Evolutionary conservation across 2,888 invertebrate genomes (phyloP), one percentile per base, ranked within the genome.

Genomic region (Heliconius hortense): DNA sequence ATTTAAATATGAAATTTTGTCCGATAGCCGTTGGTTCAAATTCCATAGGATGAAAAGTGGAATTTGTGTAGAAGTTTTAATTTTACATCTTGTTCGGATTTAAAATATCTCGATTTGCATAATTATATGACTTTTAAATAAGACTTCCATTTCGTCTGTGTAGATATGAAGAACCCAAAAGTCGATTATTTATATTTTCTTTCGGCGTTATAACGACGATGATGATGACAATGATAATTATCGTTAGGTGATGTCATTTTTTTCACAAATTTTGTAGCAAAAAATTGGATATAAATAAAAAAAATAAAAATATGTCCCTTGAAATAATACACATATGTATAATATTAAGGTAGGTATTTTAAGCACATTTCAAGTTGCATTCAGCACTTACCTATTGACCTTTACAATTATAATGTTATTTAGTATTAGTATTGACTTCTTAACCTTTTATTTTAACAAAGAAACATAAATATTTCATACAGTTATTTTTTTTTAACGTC

Each of bases 361-460:
- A 39, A 4, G 7, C 13, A 66, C 35, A 48, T 24, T 66, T 66
- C 13, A 24, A 43, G 24, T 66, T 43, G 39, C 39, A 66, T 69
- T 69, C 69, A 69, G 31, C 31, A 35, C 3, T 56, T 69, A 43
- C 66, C 24, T 64, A n/a, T 48, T 56, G 18, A 69, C 56, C 31
- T 69, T 69, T 69, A 56, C 5, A 28, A 28, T 43, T n/a, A 66
- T 24, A 56, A 56, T 69, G 7, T 35, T 35, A 35, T 24, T 8
- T 15, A n/a, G n/a, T n/a, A n/a, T n/a, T 18, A 69, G 8, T 31
- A 35, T 56, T 56, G 31, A 69, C 31, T 56, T 53, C 24, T 69
- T 35, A 35, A 69, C 56, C 69, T 69, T 56, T 56, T 24, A 28
- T n/a, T 69, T 69, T 53, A 35, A 69, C 56, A 56, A 56, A 69